Conservation (phyloP, 2,797 vertebrate genomes). For the Anguilla pacifica region DNA sequence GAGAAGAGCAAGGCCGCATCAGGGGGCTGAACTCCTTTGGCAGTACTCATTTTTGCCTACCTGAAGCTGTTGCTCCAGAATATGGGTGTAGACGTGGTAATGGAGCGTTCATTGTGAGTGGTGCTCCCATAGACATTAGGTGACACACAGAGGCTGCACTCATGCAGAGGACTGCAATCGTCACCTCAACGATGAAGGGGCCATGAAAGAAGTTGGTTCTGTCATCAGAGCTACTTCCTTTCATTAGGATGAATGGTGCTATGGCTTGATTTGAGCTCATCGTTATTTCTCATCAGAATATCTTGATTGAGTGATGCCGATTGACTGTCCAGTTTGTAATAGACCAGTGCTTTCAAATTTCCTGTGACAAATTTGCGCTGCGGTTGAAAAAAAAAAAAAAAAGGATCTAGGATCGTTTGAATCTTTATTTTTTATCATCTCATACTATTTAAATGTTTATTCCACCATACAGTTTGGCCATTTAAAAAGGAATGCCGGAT, state of each 20-base stretch:
- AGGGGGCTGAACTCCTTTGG: not conserved
- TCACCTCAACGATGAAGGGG: slow-evolving; percentile 29
- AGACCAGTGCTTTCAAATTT: not conserved
- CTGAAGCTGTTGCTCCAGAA: not conserved
- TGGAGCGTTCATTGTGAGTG: slow-evolving; percentile 54
- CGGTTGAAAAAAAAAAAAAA: not conserved
- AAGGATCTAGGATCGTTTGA: not conserved
- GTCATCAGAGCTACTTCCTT: slow-evolving; percentile 34
- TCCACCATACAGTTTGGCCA: not conserved
- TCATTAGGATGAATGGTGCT: slow-evolving; percentile 34
- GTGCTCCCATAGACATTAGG: slow-evolving; percentile 56
- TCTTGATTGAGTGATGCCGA: slow-evolving; percentile 32
- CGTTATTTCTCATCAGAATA: slow-evolving; percentile 27
- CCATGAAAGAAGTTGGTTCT: slow-evolving; percentile 47
- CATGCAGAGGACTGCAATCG: slow-evolving; percentile 36
- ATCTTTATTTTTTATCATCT: not conserved
- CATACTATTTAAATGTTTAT: not conserved
- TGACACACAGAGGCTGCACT: slow-evolving; percentile 27
- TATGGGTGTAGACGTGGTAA: not conserved
- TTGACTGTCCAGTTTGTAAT: not conserved
- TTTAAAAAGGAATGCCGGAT: not conserved
- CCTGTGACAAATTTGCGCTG: not conserved
- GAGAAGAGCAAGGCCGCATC: not conserved
- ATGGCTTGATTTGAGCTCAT: slow-evolving; percentile 3
- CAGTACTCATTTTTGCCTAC: not conserved